These are phyloP conservation scores for Diachasmimorpha longicaudata DNA, from an alignment of 1,140 invertebrate species.

Conservation along the genomic window DNA sequence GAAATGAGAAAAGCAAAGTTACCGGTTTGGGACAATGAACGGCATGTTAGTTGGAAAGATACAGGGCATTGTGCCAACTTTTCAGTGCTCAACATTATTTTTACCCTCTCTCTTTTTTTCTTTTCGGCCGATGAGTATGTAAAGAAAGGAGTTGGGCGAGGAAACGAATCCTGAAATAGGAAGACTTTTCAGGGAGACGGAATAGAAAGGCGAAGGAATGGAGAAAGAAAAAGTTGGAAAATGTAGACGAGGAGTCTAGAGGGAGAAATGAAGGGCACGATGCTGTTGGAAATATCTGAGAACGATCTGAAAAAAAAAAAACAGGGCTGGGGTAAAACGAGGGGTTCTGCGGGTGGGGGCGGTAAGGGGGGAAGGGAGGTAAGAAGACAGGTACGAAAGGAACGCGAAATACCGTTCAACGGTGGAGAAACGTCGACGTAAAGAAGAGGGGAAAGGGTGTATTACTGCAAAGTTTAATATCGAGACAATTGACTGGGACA, in stretches of 20 bases:
- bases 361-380: not conserved
- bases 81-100: conserved; percentile 19
- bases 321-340: not conserved
- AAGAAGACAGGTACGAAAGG: not conserved
- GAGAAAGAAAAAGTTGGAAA: conserved; percentile 5
- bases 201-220: not conserved
- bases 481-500: conserved; percentile 29
- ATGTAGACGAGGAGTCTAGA: conserved; percentile 2
- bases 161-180: not conserved
- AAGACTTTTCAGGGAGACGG: not conserved
- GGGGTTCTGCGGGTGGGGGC: too few species aligned
- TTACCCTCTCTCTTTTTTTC: conserved; percentile 13
- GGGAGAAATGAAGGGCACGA: not conserved
- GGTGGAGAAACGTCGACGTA: not conserved
- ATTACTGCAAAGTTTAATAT: conserved; percentile 24
- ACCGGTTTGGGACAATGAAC: not conserved
- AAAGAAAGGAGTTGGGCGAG: not conserved
- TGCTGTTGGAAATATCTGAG: not conserved
- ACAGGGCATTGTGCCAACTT: conserved; percentile 26
- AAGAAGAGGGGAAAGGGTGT: not conserved
- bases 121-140: not conserved
- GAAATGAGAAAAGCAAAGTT: conserved; percentile 4
- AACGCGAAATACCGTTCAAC: conserved; percentile 14
- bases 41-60: conserved; percentile 7
- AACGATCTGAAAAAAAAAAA: not conserved